These are phyloP conservation scores for Stictonetta naevosa DNA, from an alignment of 2,113 vertebrate genomes.

Conservation along the genomic window DNA sequence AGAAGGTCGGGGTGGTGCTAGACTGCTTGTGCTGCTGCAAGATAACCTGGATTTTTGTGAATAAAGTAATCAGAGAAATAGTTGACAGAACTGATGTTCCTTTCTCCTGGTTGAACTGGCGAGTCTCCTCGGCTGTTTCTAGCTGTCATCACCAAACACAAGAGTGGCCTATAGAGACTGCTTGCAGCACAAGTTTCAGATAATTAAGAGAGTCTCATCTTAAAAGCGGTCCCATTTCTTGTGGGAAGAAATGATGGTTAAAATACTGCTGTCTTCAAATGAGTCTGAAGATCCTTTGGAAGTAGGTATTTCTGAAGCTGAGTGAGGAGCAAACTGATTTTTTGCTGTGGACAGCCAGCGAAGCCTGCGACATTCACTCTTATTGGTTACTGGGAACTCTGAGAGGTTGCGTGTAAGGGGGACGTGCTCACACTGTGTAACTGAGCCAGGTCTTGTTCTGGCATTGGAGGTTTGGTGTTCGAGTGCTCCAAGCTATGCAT, in stretches of 20 bases:
- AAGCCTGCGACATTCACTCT: neutral
- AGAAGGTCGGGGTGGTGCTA: neutral
- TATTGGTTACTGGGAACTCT: neutral
- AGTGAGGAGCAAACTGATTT: neutral
- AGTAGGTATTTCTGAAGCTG: neutral
- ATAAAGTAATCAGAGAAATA: neutral
- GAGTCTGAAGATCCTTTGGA: neutral
- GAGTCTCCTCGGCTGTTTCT: neutral
- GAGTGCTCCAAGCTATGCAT: neutral
- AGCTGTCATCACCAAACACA: neutral
- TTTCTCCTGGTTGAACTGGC: neutral
- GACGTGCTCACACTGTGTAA: neutral
- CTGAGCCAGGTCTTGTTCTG: neutral
- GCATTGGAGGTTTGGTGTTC: neutral
- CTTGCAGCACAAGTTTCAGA: neutral
- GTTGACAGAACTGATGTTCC: neutral
- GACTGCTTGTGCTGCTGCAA: neutral
- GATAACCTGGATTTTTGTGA: neutral
- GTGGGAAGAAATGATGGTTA: neutral
- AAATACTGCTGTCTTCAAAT: neutral
- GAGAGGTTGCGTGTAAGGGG: neutral
- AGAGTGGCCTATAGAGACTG: neutral
- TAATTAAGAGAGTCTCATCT: neutral
- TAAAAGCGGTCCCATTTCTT: neutral
- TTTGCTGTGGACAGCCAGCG: neutral